Conservation (phyloP, 1,140 invertebrate genomes). For the Agrilus planipennis region DNA sequence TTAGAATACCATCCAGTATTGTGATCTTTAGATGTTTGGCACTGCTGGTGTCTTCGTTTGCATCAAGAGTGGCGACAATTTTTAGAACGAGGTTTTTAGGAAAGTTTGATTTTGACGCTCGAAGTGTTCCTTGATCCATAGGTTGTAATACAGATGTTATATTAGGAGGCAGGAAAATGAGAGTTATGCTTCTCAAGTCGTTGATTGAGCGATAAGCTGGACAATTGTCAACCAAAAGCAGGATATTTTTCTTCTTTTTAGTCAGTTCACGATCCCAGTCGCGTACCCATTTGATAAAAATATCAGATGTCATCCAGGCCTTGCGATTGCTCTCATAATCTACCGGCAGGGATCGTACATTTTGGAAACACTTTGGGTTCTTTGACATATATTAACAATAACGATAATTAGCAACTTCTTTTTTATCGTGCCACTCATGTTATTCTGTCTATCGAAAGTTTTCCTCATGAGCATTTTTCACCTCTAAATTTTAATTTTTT, state of each 20-base stretch:
- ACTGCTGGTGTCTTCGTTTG: conserved; percentile 8
- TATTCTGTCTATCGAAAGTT: neutral
- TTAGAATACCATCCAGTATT: conserved; percentile 22
- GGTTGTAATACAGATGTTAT: conserved; percentile 12
- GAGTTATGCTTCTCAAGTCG: conserved; percentile 12
- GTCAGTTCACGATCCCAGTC: conserved; percentile 9
- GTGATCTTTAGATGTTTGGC: conserved; percentile 14
- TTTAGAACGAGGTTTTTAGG: conserved; percentile 3
- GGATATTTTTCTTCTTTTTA: too few species aligned
- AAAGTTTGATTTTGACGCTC: conserved; percentile 9
- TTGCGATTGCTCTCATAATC: conserved; percentile 12
- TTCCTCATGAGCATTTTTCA: conserved; percentile 13
- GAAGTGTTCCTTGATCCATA: conserved; percentile 8
- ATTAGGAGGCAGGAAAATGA: conserved; percentile 13
- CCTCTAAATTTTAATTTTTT: conserved; percentile 28
- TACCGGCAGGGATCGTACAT: conserved; percentile 11
- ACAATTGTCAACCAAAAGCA: conserved; percentile 16
- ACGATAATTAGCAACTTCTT: too few species aligned
- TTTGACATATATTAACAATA: too few species aligned
- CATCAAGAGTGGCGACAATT: conserved; percentile 6
- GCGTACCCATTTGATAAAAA: conserved; percentile 11
- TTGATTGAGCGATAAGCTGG: conserved; percentile 7
- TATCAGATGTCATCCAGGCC: conserved; percentile 12
- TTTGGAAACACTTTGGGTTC: neutral
- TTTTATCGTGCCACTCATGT: too few species aligned